Percentiles rank a stretch among this genome's conserved stretches.
These are phyloP conservation scores for Crepidodera aurea DNA, from an alignment of 2,888 invertebrate species.

Conservation along the genomic window DNA sequence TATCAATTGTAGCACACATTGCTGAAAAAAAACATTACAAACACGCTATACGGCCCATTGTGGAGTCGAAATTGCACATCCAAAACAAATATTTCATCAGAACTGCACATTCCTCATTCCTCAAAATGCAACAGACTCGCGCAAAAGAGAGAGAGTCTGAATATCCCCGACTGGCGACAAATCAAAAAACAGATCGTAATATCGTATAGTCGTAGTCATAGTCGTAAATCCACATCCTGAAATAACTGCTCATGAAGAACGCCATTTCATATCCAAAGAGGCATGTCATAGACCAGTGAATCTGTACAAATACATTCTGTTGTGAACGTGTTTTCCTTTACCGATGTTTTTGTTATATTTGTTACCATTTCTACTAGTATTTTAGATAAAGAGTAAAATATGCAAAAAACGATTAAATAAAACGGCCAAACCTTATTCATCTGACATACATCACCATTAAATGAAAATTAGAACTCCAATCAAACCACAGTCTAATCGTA, in stretches of 20 bases:
- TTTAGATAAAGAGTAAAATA: too few species aligned
- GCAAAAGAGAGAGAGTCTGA: slow-evolving; percentile 8
- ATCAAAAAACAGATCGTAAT: slow-evolving; percentile 22
- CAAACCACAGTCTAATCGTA: too few species aligned
- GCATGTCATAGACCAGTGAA: slow-evolving; percentile 16
- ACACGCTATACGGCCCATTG: not conserved
- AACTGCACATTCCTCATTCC: slow-evolving; percentile 6
- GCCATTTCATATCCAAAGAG: slow-evolving; percentile 1
- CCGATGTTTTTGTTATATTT: too few species aligned
- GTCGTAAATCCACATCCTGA: slow-evolving; percentile 25
- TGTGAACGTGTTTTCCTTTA: too few species aligned
- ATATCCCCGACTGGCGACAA: slow-evolving; percentile 20
- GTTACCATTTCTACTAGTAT: too few species aligned
- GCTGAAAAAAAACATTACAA: not conserved
- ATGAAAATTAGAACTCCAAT: too few species aligned
- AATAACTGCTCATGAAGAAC: slow-evolving; percentile 23
- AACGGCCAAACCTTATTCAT: too few species aligned
- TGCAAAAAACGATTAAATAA: too few species aligned
- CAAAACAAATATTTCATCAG: slow-evolving; percentile 13
- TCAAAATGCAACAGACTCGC: slow-evolving; percentile 20
- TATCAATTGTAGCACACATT: not conserved
- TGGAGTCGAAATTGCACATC: slow-evolving; percentile 1
- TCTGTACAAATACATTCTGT: not conserved
- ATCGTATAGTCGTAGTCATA: slow-evolving; percentile 16
- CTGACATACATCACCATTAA: too few species aligned